Percentiles rank a stretch among this genome's conserved stretches.
phyloP scores from a whole-genome alignment of 1,140 invertebrate genomes.

The Drosophila baimaii region DNA sequence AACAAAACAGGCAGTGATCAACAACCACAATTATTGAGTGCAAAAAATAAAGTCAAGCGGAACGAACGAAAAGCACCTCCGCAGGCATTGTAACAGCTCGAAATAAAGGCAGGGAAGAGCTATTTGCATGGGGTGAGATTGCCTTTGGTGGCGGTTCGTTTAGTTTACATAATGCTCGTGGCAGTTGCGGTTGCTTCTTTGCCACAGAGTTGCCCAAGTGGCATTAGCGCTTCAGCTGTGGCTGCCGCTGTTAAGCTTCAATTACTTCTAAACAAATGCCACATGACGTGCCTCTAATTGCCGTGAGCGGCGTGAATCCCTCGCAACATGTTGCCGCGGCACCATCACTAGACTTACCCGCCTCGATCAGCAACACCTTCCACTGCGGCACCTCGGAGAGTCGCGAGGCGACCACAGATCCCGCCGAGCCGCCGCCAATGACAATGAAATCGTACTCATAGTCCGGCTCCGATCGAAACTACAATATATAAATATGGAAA shows the following conservation, averaged over 20 bases:
- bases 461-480: conserved; percentile 87
- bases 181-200: conserved; percentile 74
- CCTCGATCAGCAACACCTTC: conserved; percentile 93
- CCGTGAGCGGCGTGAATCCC: conserved; percentile 40
- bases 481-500: conserved; percentile 36
- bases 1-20: conserved; percentile 51
- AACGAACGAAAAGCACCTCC: conserved; percentile 19
- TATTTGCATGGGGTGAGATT: conserved; percentile 68
- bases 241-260: conserved; percentile 74
- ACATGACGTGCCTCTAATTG: conserved; percentile 77
- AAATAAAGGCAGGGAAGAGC: conserved; percentile 14
- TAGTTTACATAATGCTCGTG: conserved; percentile 78
- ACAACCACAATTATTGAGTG: conserved; percentile 53
- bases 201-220: conserved; percentile 67
- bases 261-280: conserved; percentile 82
- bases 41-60: conserved; percentile 55
- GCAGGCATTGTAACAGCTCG: conserved; percentile 19
- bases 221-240: conserved; percentile 60
- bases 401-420: conserved; percentile 92
- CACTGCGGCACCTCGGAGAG: conserved; percentile 91
- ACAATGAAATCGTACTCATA: conserved; percentile 93
- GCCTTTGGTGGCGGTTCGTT: conserved; percentile 51
- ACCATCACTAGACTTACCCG: conserved; percentile 86
- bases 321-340: conserved; percentile 61
- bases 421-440: conserved; percentile 94